A percentile compares a stretch with the other conserved stretches of the same genome.
phyloP scores from a whole-genome alignment of 2,888 invertebrate genomes.

The Ophion costatus region DNA sequence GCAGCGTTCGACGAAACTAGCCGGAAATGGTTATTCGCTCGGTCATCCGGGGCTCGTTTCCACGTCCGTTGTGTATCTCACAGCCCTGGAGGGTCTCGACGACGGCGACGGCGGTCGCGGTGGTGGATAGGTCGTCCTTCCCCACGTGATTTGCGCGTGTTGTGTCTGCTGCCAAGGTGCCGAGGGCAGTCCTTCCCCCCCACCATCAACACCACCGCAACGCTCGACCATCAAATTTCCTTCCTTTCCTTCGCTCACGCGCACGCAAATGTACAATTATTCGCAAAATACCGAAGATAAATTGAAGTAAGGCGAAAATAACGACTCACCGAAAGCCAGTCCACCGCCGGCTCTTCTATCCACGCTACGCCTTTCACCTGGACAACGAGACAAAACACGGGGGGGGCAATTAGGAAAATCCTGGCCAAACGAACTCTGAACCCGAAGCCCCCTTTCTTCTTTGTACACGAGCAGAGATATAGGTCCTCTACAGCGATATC shows the following conservation, averaged over 20 bases:
- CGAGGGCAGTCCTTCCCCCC: conserved; percentile 70
- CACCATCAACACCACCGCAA: conserved; percentile 48
- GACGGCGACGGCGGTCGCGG: conserved; percentile 75
- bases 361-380: conserved; percentile 81
- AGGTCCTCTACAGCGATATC: conserved; percentile 46
- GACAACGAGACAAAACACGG: conserved; percentile 66
- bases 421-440: not conserved
- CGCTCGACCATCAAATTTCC: conserved; percentile 76
- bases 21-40: conserved; percentile 35
- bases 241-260: conserved; percentile 72
- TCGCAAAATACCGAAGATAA: not conserved
- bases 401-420: conserved; percentile 42
- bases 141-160: conserved; percentile 77
- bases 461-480: conserved; percentile 38
- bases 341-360: conserved; percentile 75
- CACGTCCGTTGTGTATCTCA: conserved; percentile 69
- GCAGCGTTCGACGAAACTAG: too few species aligned
- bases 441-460: conserved; percentile 19
- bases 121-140: conserved; percentile 79
- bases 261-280: not conserved
- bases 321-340: conserved; percentile 77
- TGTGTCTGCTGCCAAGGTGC: conserved; percentile 77
- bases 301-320: not conserved
- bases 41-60: not conserved
- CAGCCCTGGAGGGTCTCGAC: not conserved